phyloP scores from a whole-genome alignment of 2,888 invertebrate species.

The Sarcophaga rosellei region DNA sequence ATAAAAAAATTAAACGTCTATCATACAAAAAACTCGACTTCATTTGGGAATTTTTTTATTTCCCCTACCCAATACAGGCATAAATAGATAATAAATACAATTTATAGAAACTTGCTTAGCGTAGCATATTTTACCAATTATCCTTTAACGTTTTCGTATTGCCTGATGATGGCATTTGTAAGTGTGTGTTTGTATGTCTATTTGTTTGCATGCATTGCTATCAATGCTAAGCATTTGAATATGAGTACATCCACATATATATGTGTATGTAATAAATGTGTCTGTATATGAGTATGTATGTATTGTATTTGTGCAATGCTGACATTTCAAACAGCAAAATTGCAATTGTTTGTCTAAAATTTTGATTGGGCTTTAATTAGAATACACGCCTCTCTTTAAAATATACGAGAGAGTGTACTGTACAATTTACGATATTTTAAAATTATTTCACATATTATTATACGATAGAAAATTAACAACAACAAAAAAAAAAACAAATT shows the following conservation, averaged over 20 bases:
- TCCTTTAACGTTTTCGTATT: constrained; percentile 48
- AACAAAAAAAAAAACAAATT: too few species aligned
- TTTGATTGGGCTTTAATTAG: constrained; percentile 66
- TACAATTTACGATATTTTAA: not conserved
- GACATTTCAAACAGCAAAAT: constrained; percentile 61
- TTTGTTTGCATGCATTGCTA: not conserved
- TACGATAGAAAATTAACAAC: not conserved
- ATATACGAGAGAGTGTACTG: not conserved
- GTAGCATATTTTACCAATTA: constrained; percentile 59
- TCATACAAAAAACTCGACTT: too few species aligned
- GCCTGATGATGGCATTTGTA: not conserved
- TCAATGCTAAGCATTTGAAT: not conserved
- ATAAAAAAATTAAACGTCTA: too few species aligned
- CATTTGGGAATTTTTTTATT: constrained; percentile 2
- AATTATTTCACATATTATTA: not conserved
- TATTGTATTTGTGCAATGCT: constrained; percentile 42
- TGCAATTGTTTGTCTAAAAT: constrained; percentile 65
- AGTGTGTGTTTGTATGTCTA: not conserved
- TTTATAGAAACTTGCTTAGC: constrained; percentile 53
- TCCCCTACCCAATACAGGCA: constrained; percentile 13
- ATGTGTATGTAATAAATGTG: too few species aligned
- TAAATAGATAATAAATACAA: constrained; percentile 32
- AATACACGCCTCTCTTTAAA: constrained; percentile 61
- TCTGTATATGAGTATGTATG: not conserved
- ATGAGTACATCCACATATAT: not conserved